These are phyloP conservation scores for Thaumetopoea pityocampa DNA, from an alignment of 1,140 invertebrate genomes.

Conservation along the genomic window DNA sequence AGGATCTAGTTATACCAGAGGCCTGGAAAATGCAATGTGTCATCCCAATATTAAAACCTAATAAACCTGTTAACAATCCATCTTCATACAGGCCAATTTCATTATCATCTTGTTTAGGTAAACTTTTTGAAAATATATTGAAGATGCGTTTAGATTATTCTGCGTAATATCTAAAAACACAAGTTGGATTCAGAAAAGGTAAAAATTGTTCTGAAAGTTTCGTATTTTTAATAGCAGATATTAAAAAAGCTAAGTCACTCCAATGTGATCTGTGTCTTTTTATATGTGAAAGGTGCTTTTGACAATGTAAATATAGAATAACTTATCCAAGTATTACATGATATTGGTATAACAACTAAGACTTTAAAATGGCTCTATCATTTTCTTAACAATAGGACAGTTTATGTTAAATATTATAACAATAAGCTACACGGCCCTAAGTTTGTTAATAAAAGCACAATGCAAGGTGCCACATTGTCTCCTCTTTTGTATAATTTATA, in stretches of 20 bases:
- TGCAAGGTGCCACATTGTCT: slow-evolving; percentile 30
- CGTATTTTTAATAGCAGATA: slow-evolving; percentile 6
- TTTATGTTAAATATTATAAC: slow-evolving; percentile 30
- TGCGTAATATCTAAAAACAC: too few species aligned
- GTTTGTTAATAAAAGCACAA: slow-evolving; percentile 21
- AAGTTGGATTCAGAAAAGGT: too few species aligned
- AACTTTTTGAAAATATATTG: too few species aligned
- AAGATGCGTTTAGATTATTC: too few species aligned
- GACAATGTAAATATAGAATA: slow-evolving; percentile 16
- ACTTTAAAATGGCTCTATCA: slow-evolving; percentile 11
- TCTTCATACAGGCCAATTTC: too few species aligned
- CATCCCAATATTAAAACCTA: too few species aligned
- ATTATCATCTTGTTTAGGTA: too few species aligned
- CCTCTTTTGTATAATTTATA: slow-evolving; percentile 30
- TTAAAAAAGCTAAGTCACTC: slow-evolving; percentile 14
- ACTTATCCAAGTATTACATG: slow-evolving; percentile 9
- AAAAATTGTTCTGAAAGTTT: slow-evolving; percentile 18
- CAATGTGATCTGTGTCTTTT: slow-evolving; percentile 11
- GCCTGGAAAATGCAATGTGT: too few species aligned
- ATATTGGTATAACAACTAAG: neutral
- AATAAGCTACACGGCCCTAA: slow-evolving; percentile 26
- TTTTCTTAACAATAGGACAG: slow-evolving; percentile 19
- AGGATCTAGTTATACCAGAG: too few species aligned
- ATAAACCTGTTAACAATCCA: too few species aligned
- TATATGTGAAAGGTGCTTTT: slow-evolving; percentile 17